phyloP scores from a whole-genome alignment of 2,888 invertebrate genomes.

The Nudaria mundana region DNA sequence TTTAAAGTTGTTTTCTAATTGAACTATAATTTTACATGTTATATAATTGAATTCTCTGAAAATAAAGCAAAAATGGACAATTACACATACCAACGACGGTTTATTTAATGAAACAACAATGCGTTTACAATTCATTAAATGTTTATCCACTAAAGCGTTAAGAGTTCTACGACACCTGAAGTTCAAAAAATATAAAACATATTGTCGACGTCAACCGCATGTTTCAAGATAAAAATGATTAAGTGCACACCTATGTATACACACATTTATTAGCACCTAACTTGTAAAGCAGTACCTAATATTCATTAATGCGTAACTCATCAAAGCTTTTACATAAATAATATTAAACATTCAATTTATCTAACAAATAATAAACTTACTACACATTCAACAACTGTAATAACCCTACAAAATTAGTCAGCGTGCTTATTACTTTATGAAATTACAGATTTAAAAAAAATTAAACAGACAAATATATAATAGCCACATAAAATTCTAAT shows the following conservation, averaged over 20 bases:
- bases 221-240: slow-evolving; percentile 57
- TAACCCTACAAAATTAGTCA: slow-evolving; percentile 16
- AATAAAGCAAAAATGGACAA: slow-evolving; percentile 26
- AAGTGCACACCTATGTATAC: slow-evolving; percentile 67
- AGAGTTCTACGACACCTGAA: slow-evolving; percentile 24
- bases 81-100: slow-evolving; percentile 19
- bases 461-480: slow-evolving; percentile 24
- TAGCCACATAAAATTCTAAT: slow-evolving; percentile 39
- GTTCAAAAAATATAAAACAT: slow-evolving; percentile 44
- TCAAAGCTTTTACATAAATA: slow-evolving; percentile 57
- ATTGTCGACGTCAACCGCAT: slow-evolving; percentile 76
- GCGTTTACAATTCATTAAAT: slow-evolving; percentile 15
- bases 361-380: slow-evolving; percentile 50
- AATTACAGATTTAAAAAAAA: slow-evolving; percentile 21
- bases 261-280: slow-evolving; percentile 72
- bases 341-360: slow-evolving; percentile 61
- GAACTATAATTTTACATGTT: slow-evolving; percentile 35
- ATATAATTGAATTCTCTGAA: slow-evolving; percentile 32
- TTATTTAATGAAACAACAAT: slow-evolving; percentile 21
- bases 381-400: slow-evolving; percentile 44
- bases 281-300: slow-evolving; percentile 69
- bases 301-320: slow-evolving; percentile 46
- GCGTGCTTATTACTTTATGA: slow-evolving; percentile 4
- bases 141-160: slow-evolving; percentile 35
- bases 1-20: slow-evolving; percentile 42